Evolutionary conservation across 2,888 invertebrate genomes (phyloP).

Genomic region (Rhyacophila evoluta): DNA sequence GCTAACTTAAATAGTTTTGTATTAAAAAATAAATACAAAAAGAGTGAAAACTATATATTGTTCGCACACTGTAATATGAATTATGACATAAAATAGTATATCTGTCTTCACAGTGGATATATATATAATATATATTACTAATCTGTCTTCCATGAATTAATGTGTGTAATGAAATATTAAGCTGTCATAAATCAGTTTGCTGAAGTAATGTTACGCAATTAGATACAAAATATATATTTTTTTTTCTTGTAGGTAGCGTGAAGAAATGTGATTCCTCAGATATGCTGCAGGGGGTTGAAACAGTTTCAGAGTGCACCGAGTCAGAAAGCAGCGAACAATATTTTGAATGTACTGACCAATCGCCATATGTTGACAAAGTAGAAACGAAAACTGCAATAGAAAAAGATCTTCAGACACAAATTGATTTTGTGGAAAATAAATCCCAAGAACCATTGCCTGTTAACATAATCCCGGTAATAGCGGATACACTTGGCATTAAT

Average conservation of each 20-base stretch:
- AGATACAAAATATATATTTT: too few relatives aligned
- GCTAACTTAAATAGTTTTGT: too few relatives aligned
- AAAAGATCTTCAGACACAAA: conserved; percentile 60
- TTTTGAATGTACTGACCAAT: conserved; percentile 66
- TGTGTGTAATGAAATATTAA: too few relatives aligned
- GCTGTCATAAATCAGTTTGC: too few relatives aligned
- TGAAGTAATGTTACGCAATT: too few relatives aligned
- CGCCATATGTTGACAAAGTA: conserved; percentile 61
- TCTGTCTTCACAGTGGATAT: too few relatives aligned
- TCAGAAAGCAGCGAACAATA: conserved; percentile 69
- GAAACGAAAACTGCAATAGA: conserved; percentile 62
- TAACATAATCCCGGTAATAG: conserved; percentile 36
- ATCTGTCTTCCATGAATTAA: too few relatives aligned
- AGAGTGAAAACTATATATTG: too few relatives aligned
- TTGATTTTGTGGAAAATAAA: conserved; percentile 61
- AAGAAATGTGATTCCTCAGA: conserved; percentile 54
- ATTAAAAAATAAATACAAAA: too few relatives aligned
- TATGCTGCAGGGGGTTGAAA: conserved; percentile 62
- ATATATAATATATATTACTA: too few relatives aligned
- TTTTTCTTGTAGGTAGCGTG: conserved; percentile 46
- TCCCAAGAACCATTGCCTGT: conserved; percentile 59
- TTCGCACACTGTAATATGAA: too few relatives aligned
- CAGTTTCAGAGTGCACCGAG: conserved; percentile 69
- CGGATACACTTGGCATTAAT: conserved; percentile 40
- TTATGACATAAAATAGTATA: too few relatives aligned